Evolutionary conservation across 2,113 vertebrate genomes (phyloP).

Genomic region (Andinoacara biseriatus): DNA sequence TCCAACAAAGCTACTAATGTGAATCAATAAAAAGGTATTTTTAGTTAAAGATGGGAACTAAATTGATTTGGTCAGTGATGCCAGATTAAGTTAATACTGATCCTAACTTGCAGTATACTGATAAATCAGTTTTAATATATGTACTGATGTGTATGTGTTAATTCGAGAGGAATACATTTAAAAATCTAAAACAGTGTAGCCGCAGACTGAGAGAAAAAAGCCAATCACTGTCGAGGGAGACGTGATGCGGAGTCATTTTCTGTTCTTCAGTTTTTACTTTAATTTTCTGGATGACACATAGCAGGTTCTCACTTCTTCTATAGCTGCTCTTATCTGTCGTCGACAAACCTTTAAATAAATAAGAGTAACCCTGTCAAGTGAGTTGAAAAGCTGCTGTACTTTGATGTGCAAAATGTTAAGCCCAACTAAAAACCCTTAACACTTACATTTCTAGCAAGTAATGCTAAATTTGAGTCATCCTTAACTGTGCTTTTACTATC

Average conservation of each 20-base stretch:
- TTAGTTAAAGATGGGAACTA: neutral
- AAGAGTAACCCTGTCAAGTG: neutral
- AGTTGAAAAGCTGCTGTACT: neutral
- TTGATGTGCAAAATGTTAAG: neutral
- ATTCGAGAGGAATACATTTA: neutral
- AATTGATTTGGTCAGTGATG: neutral
- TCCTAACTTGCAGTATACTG: neutral
- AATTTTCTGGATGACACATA: conserved; percentile 40
- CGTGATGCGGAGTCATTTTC: conserved; percentile 20
- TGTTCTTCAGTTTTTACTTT: conserved; percentile 39
- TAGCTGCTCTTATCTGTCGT: conserved; percentile 17
- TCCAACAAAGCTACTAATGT: neutral
- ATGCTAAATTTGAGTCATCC: neutral
- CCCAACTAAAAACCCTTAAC: neutral
- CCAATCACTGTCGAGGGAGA: neutral
- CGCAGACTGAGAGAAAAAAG: neutral
- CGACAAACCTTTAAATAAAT: neutral
- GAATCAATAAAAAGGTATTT: no score
- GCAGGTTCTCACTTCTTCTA: conserved; percentile 37
- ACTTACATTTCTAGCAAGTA: accelerated
- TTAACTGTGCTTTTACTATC: neutral
- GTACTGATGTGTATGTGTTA: neutral
- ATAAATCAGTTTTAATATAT: neutral
- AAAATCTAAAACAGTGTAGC: neutral
- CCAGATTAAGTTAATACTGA: no score